phyloP scores from a whole-genome alignment of 37 sponge, comb jelly and placozoan genomes.

The Dysidea cf. avara region DNA sequence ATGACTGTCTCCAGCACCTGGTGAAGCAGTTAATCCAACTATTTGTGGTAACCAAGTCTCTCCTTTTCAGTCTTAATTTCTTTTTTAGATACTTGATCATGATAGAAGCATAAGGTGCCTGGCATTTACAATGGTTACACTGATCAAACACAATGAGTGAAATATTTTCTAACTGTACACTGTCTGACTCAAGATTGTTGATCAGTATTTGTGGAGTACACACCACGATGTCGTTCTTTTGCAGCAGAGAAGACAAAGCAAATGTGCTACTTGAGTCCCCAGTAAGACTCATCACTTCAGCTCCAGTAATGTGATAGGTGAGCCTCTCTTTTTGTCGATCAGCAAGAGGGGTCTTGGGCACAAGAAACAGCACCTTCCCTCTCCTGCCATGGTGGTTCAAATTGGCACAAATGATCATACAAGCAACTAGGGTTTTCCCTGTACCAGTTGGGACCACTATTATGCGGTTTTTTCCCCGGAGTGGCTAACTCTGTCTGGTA shows the following conservation, averaged over 20 bases:
- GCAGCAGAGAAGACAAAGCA: background rate
- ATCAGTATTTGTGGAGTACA: background rate
- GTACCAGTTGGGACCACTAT: conserved; percentile 63
- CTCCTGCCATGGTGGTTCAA: background rate
- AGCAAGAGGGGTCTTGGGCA: background rate
- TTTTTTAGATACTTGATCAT: too few relatives aligned
- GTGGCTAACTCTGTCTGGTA: conserved; percentile 59
- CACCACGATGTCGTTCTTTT: background rate
- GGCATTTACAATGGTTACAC: too few relatives aligned
- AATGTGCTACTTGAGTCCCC: too few relatives aligned
- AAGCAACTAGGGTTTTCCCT: conserved; percentile 69
- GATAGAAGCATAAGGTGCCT: too few relatives aligned
- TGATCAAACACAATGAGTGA: too few relatives aligned
- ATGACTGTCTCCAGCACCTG: too few relatives aligned
- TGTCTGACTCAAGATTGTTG: background rate
- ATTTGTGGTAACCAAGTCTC: too few relatives aligned
- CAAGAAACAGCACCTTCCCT: conserved; percentile 2
- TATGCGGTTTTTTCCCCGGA: conserved; percentile 61
- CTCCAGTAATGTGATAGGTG: too few relatives aligned
- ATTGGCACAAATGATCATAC: conserved; percentile 42
- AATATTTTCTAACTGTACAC: too few relatives aligned
- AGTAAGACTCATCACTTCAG: too few relatives aligned
- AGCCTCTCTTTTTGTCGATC: background rate
- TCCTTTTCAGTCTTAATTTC: too few relatives aligned
- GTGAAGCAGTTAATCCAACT: too few relatives aligned